Percentiles rank a stretch among this genome's conserved stretches.
phyloP scores from a whole-genome alignment of 2,888 invertebrate genomes.

The Caenorhabditis doughertyi region DNA sequence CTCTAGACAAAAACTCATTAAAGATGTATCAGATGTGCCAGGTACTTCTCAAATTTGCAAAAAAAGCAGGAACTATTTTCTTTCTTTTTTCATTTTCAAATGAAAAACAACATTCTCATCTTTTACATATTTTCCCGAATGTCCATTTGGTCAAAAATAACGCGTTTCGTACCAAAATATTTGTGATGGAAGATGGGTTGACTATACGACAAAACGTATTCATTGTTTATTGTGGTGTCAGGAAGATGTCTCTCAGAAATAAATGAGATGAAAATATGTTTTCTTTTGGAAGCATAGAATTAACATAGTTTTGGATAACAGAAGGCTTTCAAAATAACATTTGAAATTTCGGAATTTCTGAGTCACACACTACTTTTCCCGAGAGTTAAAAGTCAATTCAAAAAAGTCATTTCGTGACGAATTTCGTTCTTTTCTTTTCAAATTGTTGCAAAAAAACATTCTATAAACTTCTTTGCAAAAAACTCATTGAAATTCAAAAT shows the following conservation, averaged over 20 bases:
- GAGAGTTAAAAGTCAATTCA: no score
- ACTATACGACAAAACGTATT: slow-evolving; percentile 16
- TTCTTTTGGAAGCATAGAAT: no score
- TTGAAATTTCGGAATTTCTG: no score
- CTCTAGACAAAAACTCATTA: slow-evolving; percentile 28
- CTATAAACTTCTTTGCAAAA: no score
- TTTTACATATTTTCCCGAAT: slow-evolving; percentile 19
- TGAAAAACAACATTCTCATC: slow-evolving; percentile 16
- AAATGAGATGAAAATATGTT: background rate
- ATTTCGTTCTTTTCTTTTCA: background rate
- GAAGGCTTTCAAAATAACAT: no score
- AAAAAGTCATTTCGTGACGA: no score
- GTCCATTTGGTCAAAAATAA: slow-evolving; percentile 16
- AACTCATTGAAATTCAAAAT: no score
- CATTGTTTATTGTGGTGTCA: slow-evolving; percentile 6
- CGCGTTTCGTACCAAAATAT: background rate
- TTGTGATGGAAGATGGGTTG: background rate
- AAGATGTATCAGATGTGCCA: slow-evolving; percentile 31
- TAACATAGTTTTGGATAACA: no score
- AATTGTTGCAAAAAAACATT: background rate
- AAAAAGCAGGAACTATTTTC: background rate
- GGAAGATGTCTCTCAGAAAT: background rate
- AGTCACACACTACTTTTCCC: no score
- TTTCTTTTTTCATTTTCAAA: no score
- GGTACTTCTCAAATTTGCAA: slow-evolving; percentile 35